Base-by-base conservation (phyloP, 2,888 invertebrate genomes). In the Drosophila infuscata region DNA sequence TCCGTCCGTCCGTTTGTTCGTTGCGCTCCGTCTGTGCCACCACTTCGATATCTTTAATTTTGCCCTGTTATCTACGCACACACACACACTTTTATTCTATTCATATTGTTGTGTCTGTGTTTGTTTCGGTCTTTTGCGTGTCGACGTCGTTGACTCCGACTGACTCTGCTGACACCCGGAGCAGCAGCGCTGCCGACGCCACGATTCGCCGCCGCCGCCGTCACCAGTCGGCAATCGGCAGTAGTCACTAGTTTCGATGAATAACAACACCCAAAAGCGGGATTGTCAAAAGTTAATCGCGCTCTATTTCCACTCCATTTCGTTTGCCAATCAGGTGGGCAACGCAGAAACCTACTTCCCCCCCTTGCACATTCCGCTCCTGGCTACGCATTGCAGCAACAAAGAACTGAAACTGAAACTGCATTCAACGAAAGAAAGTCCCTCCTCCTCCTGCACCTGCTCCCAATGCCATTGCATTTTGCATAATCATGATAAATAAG, bases 71-170 rank as follows among this genome's bases (percentile, higher is more conserved):
- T 82, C 82, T 79, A 74, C 80, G 60, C 68, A 66, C 64, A 60
- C 59, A 69, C 36, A 56, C 17, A 20, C 33, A 53, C 35, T 35
- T 33, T 49, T 33, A 49, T 54, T 57, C 62, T 61, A 63, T 76
- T 49, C 62, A 64, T 66, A 33, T 64, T 81, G 57, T 38, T 66
- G 48, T 70, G 52, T 66, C 35, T 60, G 61, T 63, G 43, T 63
- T 82, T 80, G 74, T 79, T 79, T 81, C 59, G 74, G 67, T 73
- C 76, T 75, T 64, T 70, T 79, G 70, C 82, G 82, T 66, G 75
- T 32, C 68, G 76, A n/a, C 73, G 81, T 61, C 67, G 78, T 66
- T 59, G 81, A 76, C 81, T 77, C 49, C 81, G 66, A 62, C 81
- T 75, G 70, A 60, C 36, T 70, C 61, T 76, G 60, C 63, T 76